Conservation (phyloP, 1,140 invertebrate genomes). For the Coptotermes formosanus region DNA sequence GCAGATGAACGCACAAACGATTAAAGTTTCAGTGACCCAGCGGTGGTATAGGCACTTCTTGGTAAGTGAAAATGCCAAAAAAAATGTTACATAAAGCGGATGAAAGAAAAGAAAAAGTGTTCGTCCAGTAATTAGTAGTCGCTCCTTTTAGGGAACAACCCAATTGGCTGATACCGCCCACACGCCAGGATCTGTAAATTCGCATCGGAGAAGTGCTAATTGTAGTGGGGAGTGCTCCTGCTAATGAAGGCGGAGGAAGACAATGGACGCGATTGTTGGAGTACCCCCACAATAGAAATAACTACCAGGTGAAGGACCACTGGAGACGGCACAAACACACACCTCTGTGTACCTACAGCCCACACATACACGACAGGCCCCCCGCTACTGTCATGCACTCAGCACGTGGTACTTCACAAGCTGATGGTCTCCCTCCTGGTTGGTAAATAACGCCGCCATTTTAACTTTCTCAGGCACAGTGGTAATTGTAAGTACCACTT, state of each 20-base stretch:
- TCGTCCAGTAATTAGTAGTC: neutral
- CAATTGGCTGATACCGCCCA: neutral
- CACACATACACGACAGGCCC: neutral
- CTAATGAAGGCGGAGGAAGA: neutral
- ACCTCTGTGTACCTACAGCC: neutral
- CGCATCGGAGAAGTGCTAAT: neutral
- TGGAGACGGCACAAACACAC: neutral
- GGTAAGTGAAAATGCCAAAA: too few species aligned
- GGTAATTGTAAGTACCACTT: too few species aligned
- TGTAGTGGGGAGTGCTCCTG: neutral
- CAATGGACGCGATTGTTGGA: neutral
- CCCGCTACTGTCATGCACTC: neutral
- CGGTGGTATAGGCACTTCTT: too few species aligned
- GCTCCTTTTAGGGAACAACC: neutral
- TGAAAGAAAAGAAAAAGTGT: too few species aligned
- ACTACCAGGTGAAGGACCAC: neutral
- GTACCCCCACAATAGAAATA: neutral
- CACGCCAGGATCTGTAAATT: too few species aligned
- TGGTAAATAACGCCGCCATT: neutral
- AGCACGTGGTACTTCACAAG: neutral
- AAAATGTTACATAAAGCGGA: too few species aligned
- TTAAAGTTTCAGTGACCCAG: too few species aligned
- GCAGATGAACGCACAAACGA: too few species aligned
- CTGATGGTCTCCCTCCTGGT: neutral
- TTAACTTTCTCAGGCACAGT: too few species aligned